A percentile compares a stretch with the other conserved stretches of the same genome.
phyloP scores from a whole-genome alignment of 2,888 invertebrate genomes.

The Chydorus sphaericus region DNA sequence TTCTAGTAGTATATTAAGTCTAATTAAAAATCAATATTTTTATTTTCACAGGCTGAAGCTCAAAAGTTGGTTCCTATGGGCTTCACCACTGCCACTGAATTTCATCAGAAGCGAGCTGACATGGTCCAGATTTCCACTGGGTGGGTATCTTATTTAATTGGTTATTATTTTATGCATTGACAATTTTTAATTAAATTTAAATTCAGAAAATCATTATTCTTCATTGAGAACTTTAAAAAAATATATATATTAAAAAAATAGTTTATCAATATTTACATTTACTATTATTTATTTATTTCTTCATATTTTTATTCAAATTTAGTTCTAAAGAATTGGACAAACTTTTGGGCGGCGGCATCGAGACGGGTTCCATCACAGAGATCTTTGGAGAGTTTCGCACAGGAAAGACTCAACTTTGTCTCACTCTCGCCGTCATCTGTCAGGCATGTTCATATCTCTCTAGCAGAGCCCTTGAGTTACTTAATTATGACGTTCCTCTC shows the following conservation, averaged over 20 bases:
- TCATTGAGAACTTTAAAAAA: too few relatives aligned
- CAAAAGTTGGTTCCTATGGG: constrained; percentile 92
- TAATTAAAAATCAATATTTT: not conserved
- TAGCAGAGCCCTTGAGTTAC: not conserved
- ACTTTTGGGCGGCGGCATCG: constrained; percentile 84
- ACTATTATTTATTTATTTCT: too few relatives aligned
- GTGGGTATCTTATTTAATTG: too few relatives aligned
- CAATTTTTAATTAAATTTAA: too few relatives aligned
- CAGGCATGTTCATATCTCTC: constrained; percentile 43
- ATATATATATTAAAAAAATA: too few relatives aligned
- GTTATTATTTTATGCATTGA: too few relatives aligned
- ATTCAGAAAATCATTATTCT: too few relatives aligned
- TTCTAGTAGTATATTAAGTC: not conserved
- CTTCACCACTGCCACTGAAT: constrained; percentile 92
- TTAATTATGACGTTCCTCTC: not conserved
- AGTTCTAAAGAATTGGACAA: constrained; percentile 88
- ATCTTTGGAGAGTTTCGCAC: constrained; percentile 97
- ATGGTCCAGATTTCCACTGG: constrained; percentile 91
- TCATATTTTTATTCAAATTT: too few relatives aligned
- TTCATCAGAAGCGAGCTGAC: constrained; percentile 87
- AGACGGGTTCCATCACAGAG: constrained; percentile 97
- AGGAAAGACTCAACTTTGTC: constrained; percentile 93
- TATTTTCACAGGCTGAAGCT: constrained; percentile 49
- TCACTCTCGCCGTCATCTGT: constrained; percentile 92
- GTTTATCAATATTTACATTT: too few relatives aligned